A percentile compares a stretch with the other conserved stretches of the same genome.
Conservation (phyloP, 2,888 invertebrate species). For the Augochlorella aurata region DNA sequence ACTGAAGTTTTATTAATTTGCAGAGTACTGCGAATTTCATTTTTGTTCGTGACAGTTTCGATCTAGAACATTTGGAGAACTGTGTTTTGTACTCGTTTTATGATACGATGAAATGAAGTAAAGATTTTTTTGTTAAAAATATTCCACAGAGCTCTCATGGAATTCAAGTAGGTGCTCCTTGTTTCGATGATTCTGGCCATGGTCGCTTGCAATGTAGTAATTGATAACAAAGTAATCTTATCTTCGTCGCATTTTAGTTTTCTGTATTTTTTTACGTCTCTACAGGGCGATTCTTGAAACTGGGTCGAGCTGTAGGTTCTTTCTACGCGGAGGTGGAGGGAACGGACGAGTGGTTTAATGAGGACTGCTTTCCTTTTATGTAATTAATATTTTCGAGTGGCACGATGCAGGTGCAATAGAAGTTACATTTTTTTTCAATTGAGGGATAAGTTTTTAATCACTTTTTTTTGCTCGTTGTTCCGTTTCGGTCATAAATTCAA, state of each 20-base stretch:
- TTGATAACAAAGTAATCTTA: not conserved
- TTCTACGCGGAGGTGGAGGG: not conserved
- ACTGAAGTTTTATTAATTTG: no score
- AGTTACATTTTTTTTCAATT: not conserved
- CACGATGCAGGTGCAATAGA: not conserved
- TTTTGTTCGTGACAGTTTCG: no score
- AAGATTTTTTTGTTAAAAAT: no score
- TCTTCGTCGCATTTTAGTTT: not conserved
- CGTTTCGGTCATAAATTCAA: not conserved
- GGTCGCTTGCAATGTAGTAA: not conserved
- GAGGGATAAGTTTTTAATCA: not conserved
- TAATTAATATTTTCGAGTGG: slow-evolving; percentile 1
- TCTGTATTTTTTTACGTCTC: not conserved
- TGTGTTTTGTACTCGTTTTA: no score
- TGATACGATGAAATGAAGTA: no score
- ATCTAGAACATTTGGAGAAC: no score
- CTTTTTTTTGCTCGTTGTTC: not conserved
- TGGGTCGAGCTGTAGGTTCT: slow-evolving; percentile 7
- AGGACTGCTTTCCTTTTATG: slow-evolving; percentile 2
- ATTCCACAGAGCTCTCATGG: no score
- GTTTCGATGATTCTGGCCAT: no score
- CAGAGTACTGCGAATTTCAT: no score
- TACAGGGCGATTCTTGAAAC: not conserved
- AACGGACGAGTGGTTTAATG: slow-evolving; percentile 18
- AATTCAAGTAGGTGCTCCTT: no score